Percentiles rank a stretch among this genome's conserved stretches.
Conservation (phyloP, 1,140 invertebrate genomes). For the Eupeodes corollae region DNA sequence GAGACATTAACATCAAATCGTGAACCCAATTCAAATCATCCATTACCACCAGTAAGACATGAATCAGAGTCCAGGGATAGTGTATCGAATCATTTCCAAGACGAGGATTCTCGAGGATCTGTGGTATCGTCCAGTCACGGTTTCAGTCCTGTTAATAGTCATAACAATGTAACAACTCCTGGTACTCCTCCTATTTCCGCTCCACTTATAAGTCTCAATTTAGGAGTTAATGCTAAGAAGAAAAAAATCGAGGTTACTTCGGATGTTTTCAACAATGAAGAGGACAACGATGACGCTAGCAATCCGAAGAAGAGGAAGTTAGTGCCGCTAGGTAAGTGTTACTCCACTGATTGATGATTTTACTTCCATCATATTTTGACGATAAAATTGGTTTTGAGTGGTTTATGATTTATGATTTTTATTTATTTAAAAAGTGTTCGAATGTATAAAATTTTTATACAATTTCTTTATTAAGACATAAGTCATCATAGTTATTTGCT, state of each 20-base stretch:
- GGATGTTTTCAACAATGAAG: constrained; percentile 76
- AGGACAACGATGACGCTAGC: constrained; percentile 62
- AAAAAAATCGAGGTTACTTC: constrained; percentile 76
- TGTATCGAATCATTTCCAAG: constrained; percentile 9
- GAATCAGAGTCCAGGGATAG: constrained; percentile 32
- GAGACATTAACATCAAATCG: constrained; percentile 20
- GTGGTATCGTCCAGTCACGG: constrained; percentile 1
- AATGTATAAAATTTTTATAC: too few relatives aligned
- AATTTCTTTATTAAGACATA: too few relatives aligned
- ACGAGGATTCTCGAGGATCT: constrained; percentile 2
- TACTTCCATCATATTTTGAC: too few relatives aligned
- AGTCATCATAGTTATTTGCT: too few relatives aligned
- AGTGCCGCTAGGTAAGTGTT: constrained; percentile 56
- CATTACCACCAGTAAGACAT: constrained; percentile 14
- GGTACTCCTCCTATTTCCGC: constrained; percentile 26
- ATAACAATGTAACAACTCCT: constrained; percentile 7
- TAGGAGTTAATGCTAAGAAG: constrained; percentile 43
- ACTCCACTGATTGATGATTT: neutral
- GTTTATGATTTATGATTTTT: neutral
- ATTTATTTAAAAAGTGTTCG: neutral
- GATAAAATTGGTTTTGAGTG: too few relatives aligned
- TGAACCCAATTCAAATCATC: constrained; percentile 21
- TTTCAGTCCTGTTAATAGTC: constrained; percentile 3
- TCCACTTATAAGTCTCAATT: constrained; percentile 27
- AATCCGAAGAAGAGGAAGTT: constrained; percentile 67